A percentile compares a stretch with the other conserved stretches of the same genome.
Evolutionary conservation across 2,797 vertebrate species (phyloP).

Genomic region (Chelidonichthys spinosus): DNA sequence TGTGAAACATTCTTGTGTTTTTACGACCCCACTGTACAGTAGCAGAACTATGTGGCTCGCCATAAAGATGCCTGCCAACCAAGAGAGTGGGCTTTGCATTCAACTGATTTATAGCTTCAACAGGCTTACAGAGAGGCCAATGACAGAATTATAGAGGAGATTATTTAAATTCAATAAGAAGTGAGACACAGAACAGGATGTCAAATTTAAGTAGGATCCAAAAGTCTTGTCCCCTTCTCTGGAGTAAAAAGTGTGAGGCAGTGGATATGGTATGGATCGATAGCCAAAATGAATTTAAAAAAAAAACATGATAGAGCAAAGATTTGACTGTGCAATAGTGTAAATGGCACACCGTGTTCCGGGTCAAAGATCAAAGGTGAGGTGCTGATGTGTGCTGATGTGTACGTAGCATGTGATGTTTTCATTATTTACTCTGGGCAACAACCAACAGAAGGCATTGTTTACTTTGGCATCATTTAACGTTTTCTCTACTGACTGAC

Average conservation of each 20-base stretch:
- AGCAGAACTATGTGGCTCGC: slow-evolving; percentile 49
- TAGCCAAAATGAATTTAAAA: slow-evolving; percentile 22
- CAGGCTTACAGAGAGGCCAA: slow-evolving; percentile 48
- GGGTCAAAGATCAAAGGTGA: slow-evolving; percentile 28
- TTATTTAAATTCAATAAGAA: slow-evolving; percentile 66
- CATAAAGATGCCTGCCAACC: slow-evolving; percentile 63
- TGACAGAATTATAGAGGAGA: slow-evolving; percentile 67
- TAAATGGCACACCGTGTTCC: background rate
- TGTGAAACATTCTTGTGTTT: slow-evolving; percentile 56
- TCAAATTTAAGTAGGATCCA: slow-evolving; percentile 44
- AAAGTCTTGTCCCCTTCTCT: slow-evolving; percentile 32
- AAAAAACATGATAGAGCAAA: background rate
- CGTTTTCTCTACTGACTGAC: slow-evolving; percentile 45
- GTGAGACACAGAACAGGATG: slow-evolving; percentile 49
- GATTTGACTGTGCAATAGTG: background rate
- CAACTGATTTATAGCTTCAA: slow-evolving; percentile 61
- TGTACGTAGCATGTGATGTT: background rate
- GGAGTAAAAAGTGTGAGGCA: slow-evolving; percentile 19
- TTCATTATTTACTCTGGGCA: slow-evolving; percentile 39
- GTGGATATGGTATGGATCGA: slow-evolving; percentile 14
- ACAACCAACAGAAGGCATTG: slow-evolving; percentile 30
- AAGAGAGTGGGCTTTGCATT: slow-evolving; percentile 45
- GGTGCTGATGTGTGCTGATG: background rate
- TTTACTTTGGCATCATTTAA: slow-evolving; percentile 50
- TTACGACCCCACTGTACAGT: slow-evolving; percentile 53